A percentile compares a stretch with the other conserved stretches of the same genome.
phyloP scores from a whole-genome alignment of 1,140 invertebrate species.

The Coboldia fuscipes region DNA sequence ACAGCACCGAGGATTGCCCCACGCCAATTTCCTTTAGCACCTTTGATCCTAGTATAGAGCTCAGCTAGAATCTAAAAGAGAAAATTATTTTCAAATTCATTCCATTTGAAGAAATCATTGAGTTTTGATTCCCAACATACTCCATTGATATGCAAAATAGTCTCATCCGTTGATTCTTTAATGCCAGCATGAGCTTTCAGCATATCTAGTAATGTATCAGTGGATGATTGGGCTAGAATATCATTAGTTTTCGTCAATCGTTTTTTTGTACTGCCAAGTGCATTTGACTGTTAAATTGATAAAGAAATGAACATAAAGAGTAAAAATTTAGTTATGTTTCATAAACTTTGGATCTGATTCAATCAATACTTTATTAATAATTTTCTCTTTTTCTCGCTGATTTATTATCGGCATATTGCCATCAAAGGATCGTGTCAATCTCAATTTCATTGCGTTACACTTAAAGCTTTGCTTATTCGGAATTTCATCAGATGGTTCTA shows the following conservation, averaged over 20 bases:
- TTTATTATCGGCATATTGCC: no score
- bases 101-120: background rate
- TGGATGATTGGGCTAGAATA: constrained; percentile 15
- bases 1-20: constrained; percentile 33
- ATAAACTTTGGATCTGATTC: no score
- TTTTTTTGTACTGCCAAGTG: no score
- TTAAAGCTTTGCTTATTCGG: no score
- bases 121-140: constrained; percentile 6
- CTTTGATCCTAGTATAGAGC: constrained; percentile 14
- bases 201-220: constrained; percentile 17
- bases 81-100: background rate
- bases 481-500: no score
- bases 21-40: constrained; percentile 14
- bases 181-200: constrained; percentile 18
- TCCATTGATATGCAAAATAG: constrained; percentile 18
- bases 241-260: constrained; percentile 10
- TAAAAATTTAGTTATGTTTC: no score
- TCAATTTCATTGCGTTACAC: no score
- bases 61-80: constrained; percentile 14
- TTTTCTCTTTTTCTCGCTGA: no score
- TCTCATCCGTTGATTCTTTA: constrained; percentile 18
- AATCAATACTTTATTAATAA: no score
- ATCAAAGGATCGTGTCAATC: no score
- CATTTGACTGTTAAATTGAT: no score
- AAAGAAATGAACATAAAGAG: no score